Conservation (phyloP, 92 coral and sea anemone species). For the Nematostella vectensis region DNA sequence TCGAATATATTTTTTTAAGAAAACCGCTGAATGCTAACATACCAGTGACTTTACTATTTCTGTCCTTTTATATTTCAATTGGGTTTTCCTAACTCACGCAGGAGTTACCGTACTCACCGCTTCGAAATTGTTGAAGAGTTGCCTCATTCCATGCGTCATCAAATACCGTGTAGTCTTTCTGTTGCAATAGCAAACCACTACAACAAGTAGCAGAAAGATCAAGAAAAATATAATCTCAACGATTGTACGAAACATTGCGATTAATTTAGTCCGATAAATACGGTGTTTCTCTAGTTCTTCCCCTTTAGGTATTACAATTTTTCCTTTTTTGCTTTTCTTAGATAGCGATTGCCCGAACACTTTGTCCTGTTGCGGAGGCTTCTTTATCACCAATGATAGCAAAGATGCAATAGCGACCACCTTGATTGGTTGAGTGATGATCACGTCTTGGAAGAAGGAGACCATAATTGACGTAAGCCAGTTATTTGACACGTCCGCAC, state of each 20-base stretch:
- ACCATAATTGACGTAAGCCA: constrained; percentile 84
- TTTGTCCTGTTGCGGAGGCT: constrained; percentile 64
- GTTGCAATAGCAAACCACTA: constrained; percentile 61
- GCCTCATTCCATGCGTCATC: constrained; percentile 50
- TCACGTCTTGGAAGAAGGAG: constrained; percentile 78
- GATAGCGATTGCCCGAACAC: constrained; percentile 48
- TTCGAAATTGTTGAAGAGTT: constrained; percentile 31
- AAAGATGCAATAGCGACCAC: constrained; percentile 68
- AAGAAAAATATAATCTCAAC: constrained; percentile 53
- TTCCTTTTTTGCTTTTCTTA: constrained; percentile 13
- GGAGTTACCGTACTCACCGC: constrained; percentile 22
- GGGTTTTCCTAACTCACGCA: too few relatives aligned
- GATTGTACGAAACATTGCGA: constrained; percentile 43
- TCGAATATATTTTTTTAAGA: too few relatives aligned
- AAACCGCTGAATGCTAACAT: too few relatives aligned
- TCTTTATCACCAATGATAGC: constrained; percentile 56
- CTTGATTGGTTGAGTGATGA: constrained; percentile 71
- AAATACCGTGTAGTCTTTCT: constrained; percentile 43
- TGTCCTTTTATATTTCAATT: too few relatives aligned
- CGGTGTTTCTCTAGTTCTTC: constrained; percentile 50
- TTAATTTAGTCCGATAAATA: constrained; percentile 44
- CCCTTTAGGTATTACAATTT: constrained; percentile 33
- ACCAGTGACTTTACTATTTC: too few relatives aligned
- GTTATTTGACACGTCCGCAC: constrained; percentile 65
- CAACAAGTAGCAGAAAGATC: constrained; percentile 40